Conservation (phyloP, 1,140 invertebrate species). For the Drosophila nigrodunni region DNA sequence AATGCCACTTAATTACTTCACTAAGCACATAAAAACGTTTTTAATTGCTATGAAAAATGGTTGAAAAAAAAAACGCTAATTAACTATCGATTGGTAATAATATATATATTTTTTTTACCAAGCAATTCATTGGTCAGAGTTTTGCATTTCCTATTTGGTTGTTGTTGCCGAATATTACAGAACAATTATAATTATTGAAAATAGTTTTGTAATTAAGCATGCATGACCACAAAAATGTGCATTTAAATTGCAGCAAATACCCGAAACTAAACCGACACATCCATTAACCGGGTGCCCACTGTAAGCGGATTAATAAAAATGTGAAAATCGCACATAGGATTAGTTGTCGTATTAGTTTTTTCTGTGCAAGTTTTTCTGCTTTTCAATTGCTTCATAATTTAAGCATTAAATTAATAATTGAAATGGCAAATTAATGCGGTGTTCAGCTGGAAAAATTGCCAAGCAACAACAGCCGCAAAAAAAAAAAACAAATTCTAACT, state of each 20-base stretch:
- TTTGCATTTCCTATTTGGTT: constrained; percentile 13
- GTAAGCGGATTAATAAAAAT: constrained; percentile 69
- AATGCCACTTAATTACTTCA: constrained; percentile 41
- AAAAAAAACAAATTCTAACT: constrained; percentile 19
- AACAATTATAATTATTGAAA: constrained; percentile 64
- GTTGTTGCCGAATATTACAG: constrained; percentile 48
- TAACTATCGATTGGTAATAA: constrained; percentile 70
- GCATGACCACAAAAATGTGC: constrained; percentile 77
- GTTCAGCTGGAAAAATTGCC: constrained; percentile 25
- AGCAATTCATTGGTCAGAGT: constrained; percentile 6
- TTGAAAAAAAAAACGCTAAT: constrained; percentile 60
- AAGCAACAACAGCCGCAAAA: background rate
- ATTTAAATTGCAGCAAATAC: constrained; percentile 58
- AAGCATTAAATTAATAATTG: constrained; percentile 63
- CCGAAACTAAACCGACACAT: constrained; percentile 3
- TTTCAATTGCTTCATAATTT: constrained; percentile 25
- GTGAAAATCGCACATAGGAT: constrained; percentile 54
- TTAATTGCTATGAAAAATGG: constrained; percentile 45
- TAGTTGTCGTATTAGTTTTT: constrained; percentile 18
- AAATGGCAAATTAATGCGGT: constrained; percentile 55
- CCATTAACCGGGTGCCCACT: constrained; percentile 12
- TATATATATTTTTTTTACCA: constrained; percentile 3
- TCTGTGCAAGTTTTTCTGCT: constrained; percentile 27
- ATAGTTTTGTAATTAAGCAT: constrained; percentile 72
- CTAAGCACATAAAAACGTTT: constrained; percentile 11